Conservation (phyloP, 2,113 vertebrate genomes). For the Ailurus styani region DNA sequence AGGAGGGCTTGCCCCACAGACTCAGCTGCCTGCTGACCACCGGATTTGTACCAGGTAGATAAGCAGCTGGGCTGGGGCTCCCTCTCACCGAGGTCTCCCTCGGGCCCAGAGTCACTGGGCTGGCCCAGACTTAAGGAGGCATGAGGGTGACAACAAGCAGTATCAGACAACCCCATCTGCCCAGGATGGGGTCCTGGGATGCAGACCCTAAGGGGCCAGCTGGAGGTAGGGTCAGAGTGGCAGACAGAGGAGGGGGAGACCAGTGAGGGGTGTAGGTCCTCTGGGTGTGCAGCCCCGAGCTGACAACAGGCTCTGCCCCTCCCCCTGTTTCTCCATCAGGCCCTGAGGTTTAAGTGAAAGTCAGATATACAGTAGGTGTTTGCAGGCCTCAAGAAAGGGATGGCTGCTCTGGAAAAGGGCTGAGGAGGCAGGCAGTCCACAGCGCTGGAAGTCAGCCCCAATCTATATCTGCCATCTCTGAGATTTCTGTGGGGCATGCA, state of each 20-base stretch:
- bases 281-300: too few species aligned
- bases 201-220: not conserved
- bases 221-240: too few species aligned
- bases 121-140: not conserved
- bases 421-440: not conserved
- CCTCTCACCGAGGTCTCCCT: not conserved
- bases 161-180: not conserved
- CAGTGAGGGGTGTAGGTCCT: not conserved
- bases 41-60: too few species aligned
- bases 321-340: not conserved
- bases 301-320: not conserved
- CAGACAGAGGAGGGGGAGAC: rapidly evolving
- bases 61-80: not conserved
- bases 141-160: not conserved
- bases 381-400: not conserved
- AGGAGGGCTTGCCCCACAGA: not conserved
- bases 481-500: not conserved
- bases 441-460: not conserved
- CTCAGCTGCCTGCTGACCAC: not conserved
- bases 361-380: not conserved
- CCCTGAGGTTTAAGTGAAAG: not conserved
- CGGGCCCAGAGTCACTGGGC: rapidly evolving
- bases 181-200: too few species aligned
- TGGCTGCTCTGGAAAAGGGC: not conserved
- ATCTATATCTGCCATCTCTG: not conserved